Base-by-base conservation (phyloP, 1,140 invertebrate genomes). In the Eubasilissa regina region DNA sequence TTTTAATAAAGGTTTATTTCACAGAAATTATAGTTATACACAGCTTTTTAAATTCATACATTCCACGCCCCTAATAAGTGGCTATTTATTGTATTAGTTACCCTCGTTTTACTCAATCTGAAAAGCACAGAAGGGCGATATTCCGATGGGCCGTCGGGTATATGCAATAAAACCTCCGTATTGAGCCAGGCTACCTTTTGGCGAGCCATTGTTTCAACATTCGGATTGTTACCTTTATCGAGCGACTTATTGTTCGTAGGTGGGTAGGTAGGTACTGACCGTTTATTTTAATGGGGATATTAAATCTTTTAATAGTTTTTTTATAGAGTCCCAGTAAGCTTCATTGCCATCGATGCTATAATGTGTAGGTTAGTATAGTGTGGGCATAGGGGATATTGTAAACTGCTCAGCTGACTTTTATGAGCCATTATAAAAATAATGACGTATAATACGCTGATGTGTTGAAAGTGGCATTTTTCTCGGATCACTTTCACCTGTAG, bases 241-340 rank as follows among this genome's bases (percentile, higher is more conserved):
- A 68, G 64, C 44, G 64, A 45, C 44, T 45, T 68, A 68, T 68
- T 68, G 64, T 45, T 15, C 9, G 15, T 15, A 48, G 64, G 64
- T 68, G 35, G 25, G 25, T 35, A 35, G 25, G 25, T 35, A 6
- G 48, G 64, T 68, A 75, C 77, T 35, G 55, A 78, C 77, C 77
- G 77, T 78, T 78, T 74, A 77, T 77, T 79, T 81, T 81, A 81
- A 81, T 81, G 77, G 77, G 17, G 48, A 56, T 78, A 81, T 81
- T 77, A 81, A 81, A 81, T 77, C 62, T 66, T 79, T 81, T 79
- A 81, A 81, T 73, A 79, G 77, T 77, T 79, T 81, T 81, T 79
- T 81, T 81, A 81, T 81, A 75, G 77, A 78, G 80, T 78, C 75
- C 55, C 80, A 81, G 68, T 74, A 55, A 78, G 77, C 77, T 76